Evolutionary conservation across 2,113 vertebrate genomes (phyloP).

Genomic region (Sinocyclocheilus rhinocerous): DNA sequence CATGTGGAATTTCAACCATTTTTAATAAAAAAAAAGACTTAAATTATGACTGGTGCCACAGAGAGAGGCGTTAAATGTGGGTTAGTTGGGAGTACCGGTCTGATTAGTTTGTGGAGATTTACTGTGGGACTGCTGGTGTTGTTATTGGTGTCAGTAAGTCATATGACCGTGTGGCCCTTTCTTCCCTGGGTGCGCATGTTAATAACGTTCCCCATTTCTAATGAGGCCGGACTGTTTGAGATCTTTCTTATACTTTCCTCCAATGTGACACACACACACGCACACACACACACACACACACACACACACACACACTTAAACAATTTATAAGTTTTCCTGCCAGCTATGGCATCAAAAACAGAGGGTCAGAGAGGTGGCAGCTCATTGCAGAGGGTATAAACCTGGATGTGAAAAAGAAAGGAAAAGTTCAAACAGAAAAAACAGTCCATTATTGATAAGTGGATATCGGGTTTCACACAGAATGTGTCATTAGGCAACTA

Average conservation of each 20-base stretch:
- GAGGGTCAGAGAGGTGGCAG: constrained; percentile 12
- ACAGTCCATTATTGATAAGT: background rate
- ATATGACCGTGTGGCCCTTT: constrained; percentile 36
- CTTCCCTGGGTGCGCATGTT: constrained; percentile 12
- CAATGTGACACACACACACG: background rate
- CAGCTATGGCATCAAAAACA: constrained; percentile 27
- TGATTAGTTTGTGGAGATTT: constrained; percentile 47
- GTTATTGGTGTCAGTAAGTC: constrained; percentile 58
- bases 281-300: too few species aligned
- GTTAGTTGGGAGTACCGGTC: constrained; percentile 23
- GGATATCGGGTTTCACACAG: background rate
- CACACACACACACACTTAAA: background rate
- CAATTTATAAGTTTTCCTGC: constrained; percentile 17
- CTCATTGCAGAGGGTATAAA: constrained; percentile 3
- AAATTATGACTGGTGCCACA: constrained; percentile 19
- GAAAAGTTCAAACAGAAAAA: background rate
- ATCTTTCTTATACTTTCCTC: background rate
- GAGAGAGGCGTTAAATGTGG: constrained; percentile 21
- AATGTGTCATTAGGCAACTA: background rate
- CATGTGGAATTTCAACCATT: constrained; percentile 9
- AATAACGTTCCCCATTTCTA: constrained; percentile 20
- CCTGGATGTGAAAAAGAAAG: background rate
- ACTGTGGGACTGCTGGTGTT: constrained; percentile 22
- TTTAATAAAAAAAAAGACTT: background rate
- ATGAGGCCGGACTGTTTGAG: constrained; percentile 36